These are phyloP conservation scores for Xenopus petersii DNA, from an alignment of 2,797 vertebrate genomes.

Conservation along the genomic window DNA sequence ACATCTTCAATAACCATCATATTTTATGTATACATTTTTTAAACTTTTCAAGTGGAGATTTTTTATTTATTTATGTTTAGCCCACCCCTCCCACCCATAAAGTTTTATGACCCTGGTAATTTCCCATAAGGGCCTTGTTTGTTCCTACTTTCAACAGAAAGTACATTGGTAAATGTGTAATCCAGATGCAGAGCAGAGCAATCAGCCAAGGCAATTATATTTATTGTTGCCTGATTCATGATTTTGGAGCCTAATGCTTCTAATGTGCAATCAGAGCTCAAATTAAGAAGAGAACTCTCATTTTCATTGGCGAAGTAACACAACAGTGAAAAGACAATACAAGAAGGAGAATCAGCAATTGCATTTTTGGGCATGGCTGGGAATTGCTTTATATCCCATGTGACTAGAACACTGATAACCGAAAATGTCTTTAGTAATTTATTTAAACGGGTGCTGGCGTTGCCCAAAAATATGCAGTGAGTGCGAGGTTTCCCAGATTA, in stretches of 20 bases:
- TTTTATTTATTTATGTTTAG: too few species aligned
- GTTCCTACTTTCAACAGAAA: slow-evolving; percentile 30
- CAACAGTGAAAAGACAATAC: slow-evolving; percentile 21
- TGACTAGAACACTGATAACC: not conserved
- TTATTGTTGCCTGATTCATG: slow-evolving; percentile 45
- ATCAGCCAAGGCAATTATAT: slow-evolving; percentile 36
- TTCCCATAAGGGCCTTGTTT: slow-evolving; percentile 27
- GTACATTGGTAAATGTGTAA: slow-evolving; percentile 45
- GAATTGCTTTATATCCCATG: not conserved
- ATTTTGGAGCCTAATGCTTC: slow-evolving; percentile 36
- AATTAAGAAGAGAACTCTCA: slow-evolving; percentile 32
- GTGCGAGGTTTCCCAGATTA: too few species aligned
- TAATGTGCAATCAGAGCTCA: slow-evolving; percentile 41
- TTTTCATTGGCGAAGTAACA: slow-evolving; percentile 33
- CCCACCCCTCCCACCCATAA: too few species aligned
- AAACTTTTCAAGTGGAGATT: too few species aligned
- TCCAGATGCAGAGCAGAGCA: slow-evolving; percentile 46
- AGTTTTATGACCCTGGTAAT: slow-evolving; percentile 24
- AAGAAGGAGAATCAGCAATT: slow-evolving; percentile 13
- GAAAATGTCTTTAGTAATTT: too few species aligned
- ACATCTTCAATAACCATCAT: too few species aligned
- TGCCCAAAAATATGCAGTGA: too few species aligned
- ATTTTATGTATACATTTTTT: too few species aligned
- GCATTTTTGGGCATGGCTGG: slow-evolving; percentile 3
- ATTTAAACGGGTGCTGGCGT: too few species aligned